Conservation (phyloP, 1,140 invertebrate genomes). For the Tetragonula clypearis region DNA sequence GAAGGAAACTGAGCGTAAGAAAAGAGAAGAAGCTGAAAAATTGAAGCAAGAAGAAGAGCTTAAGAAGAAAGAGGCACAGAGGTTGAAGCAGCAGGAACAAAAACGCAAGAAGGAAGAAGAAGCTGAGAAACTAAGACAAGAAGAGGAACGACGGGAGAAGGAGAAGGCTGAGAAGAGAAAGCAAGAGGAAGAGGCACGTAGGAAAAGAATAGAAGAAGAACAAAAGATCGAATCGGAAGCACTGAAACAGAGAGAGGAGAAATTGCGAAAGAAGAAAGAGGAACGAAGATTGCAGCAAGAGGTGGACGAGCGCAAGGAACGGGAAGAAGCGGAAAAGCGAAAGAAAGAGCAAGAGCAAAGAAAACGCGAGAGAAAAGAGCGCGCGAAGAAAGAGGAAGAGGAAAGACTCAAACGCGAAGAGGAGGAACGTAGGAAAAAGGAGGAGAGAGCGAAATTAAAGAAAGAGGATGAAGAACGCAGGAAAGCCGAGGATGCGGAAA, state of each 20-base stretch:
- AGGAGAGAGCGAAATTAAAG: slow-evolving; percentile 2
- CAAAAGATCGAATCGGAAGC: slow-evolving; percentile 25
- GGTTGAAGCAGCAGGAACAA: slow-evolving; percentile 20
- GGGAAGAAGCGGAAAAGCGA: slow-evolving; percentile 37
- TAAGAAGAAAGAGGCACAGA: slow-evolving; percentile 34
- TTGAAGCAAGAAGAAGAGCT: slow-evolving; percentile 42
- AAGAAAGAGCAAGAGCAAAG: slow-evolving; percentile 32
- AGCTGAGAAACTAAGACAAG: slow-evolving; percentile 25
- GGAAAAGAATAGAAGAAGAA: slow-evolving; percentile 54
- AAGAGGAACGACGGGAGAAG: slow-evolving; percentile 19
- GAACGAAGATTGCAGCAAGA: slow-evolving; percentile 19
- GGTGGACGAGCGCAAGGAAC: slow-evolving; percentile 23
- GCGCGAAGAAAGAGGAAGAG: slow-evolving; percentile 28
- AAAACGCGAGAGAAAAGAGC: slow-evolving; percentile 32
- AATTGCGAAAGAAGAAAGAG: slow-evolving; percentile 37
- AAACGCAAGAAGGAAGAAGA: slow-evolving; percentile 28
- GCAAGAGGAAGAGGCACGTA: slow-evolving; percentile 10
- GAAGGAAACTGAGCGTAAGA: slow-evolving; percentile 36
- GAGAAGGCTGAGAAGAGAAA: slow-evolving; percentile 15
- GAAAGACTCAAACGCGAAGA: slow-evolving; percentile 32
- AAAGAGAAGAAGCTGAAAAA: slow-evolving; percentile 12
- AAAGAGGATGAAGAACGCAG: slow-evolving; percentile 50
- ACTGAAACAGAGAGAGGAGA: slow-evolving; percentile 44
- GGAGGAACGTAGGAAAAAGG: slow-evolving; percentile 41
- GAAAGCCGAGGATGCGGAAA: slow-evolving; percentile 28